These are phyloP conservation scores for Setipinna tenuifilis DNA, from an alignment of 2,797 vertebrate genomes.

Conservation along the genomic window DNA sequence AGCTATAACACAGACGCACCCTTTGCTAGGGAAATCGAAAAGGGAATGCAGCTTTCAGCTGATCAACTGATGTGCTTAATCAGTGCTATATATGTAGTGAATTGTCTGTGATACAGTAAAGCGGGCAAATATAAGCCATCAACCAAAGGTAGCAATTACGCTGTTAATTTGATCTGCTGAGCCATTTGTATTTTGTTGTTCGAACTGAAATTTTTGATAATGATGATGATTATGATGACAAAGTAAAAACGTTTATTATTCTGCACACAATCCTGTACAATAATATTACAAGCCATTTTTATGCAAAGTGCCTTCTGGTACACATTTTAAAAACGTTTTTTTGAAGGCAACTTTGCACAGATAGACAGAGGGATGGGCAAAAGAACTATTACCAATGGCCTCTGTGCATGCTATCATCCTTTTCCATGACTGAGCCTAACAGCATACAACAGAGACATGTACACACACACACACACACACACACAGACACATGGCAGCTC, in stretches of 20 bases:
- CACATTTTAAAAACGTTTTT: background rate
- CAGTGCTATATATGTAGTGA: background rate
- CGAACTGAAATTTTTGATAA: background rate
- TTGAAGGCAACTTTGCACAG: conserved; percentile 9
- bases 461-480: background rate
- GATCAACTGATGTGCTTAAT: background rate
- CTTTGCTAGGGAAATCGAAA: background rate
- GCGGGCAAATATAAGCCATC: background rate
- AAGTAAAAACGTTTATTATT: background rate
- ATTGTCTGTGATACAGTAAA: background rate
- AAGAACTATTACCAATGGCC: background rate
- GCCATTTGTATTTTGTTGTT: background rate
- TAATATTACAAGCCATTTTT: background rate
- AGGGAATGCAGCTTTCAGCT: background rate
- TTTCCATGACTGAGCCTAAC: background rate
- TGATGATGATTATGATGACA: background rate
- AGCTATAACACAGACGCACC: background rate
- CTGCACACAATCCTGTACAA: conserved; percentile 1
- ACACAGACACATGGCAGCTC: background rate
- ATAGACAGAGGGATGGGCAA: background rate
- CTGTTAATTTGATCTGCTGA: background rate
- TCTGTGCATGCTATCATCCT: background rate
- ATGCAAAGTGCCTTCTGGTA: background rate
- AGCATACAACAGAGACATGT: too few relatives aligned
- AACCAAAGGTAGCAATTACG: background rate